A percentile compares a stretch with the other conserved stretches of the same genome.
phyloP scores from a whole-genome alignment of 2,113 vertebrate species.

The Pachypanchax playfairii region DNA sequence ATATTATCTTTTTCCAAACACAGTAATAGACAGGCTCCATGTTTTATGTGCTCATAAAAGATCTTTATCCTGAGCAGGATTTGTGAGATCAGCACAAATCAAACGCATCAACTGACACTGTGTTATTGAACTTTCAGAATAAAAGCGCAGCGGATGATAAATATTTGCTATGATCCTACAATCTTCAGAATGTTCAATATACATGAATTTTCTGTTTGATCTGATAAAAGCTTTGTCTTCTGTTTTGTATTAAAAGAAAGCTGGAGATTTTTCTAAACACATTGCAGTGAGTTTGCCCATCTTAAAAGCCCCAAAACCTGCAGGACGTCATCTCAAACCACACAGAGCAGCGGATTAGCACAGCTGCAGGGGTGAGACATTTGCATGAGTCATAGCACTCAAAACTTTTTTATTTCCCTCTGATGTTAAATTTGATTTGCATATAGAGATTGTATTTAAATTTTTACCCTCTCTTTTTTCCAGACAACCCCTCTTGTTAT shows the following conservation, averaged over 20 bases:
- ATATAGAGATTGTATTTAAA: conserved; percentile 9
- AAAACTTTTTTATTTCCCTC: conserved; percentile 11
- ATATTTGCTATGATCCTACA: conserved; percentile 8
- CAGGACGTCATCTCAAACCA: conserved; percentile 23
- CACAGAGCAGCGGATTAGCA: conserved; percentile 34
- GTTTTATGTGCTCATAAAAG: too few species aligned
- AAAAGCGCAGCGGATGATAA: background rate
- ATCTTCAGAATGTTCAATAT: conserved; percentile 9
- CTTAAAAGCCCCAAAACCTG: conserved; percentile 4
- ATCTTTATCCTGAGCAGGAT: too few species aligned
- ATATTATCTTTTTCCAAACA: conserved; percentile 44
- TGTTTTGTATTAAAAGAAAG: conserved; percentile 8
- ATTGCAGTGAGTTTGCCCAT: conserved; percentile 13
- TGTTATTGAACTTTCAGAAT: conserved; percentile 9
- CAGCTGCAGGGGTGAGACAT: conserved; percentile 54
- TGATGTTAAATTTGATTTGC: conserved; percentile 41
- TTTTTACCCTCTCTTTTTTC: background rate
- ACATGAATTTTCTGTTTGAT: conserved; percentile 18
- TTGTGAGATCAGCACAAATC: too few species aligned
- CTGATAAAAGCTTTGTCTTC: background rate
- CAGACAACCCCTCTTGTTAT: conserved; percentile 2
- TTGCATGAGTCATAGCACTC: conserved; percentile 44
- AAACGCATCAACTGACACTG: too few species aligned
- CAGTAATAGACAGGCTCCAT: conserved; percentile 29
- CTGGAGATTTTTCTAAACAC: background rate